Evolutionary conservation across 2,888 invertebrate genomes (phyloP).

Genomic region (Plagiodera versicolora): DNA sequence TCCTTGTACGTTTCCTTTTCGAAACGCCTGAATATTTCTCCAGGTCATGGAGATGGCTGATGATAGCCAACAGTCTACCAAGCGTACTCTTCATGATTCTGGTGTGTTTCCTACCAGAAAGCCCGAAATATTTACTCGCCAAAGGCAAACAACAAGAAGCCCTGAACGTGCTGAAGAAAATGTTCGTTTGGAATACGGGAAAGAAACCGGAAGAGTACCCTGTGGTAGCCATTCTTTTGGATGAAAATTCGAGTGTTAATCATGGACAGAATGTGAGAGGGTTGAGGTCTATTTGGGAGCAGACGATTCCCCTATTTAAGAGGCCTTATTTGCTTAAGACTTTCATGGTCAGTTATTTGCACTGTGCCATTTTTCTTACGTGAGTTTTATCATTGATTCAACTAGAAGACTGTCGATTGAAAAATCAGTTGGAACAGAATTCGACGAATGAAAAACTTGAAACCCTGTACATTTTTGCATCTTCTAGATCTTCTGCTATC

Average conservation of each 20-base stretch:
- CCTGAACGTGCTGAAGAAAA: slow-evolving; percentile 45
- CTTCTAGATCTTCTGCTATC: slow-evolving; percentile 59
- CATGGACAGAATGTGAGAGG: slow-evolving; percentile 36
- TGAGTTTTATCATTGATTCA: slow-evolving; percentile 44
- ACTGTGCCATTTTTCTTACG: slow-evolving; percentile 53
- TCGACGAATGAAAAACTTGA: no score
- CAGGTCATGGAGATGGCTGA: slow-evolving; percentile 50
- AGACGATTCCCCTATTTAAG: slow-evolving; percentile 51
- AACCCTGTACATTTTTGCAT: background rate
- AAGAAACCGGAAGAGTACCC: slow-evolving; percentile 45
- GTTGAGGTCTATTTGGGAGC: slow-evolving; percentile 49
- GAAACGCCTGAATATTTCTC: slow-evolving; percentile 44
- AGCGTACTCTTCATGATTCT: slow-evolving; percentile 45
- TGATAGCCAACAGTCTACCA: slow-evolving; percentile 50
- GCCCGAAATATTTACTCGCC: slow-evolving; percentile 52
- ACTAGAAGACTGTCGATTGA: no score
- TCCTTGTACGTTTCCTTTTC: no score
- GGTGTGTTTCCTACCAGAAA: slow-evolving; percentile 50
- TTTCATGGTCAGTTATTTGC: slow-evolving; percentile 49
- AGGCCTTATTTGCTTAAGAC: slow-evolving; percentile 47
- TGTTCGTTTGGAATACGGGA: slow-evolving; percentile 49
- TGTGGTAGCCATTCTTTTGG: slow-evolving; percentile 45
- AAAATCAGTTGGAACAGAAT: no score
- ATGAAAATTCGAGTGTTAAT: slow-evolving; percentile 36
- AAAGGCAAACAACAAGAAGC: slow-evolving; percentile 47